Percentiles rank a stretch among this genome's conserved stretches.
These are phyloP conservation scores for Eonycteris spelaea DNA, from an alignment of 2,113 vertebrate species.

Conservation along the genomic window DNA sequence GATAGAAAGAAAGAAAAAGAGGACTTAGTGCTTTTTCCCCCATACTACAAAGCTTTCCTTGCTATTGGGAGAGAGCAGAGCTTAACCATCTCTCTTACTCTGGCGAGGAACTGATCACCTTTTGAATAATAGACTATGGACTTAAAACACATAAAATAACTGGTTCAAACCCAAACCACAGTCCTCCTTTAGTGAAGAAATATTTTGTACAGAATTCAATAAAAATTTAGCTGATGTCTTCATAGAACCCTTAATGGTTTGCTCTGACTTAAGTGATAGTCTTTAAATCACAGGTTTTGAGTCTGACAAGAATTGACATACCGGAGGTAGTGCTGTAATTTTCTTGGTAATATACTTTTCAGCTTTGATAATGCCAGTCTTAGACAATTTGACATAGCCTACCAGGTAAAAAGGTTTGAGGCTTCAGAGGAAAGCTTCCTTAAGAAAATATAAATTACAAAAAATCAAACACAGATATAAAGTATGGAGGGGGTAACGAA, in stretches of 20 bases:
- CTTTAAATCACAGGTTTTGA: slow-evolving; percentile 22
- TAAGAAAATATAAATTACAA: neutral
- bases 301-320: neutral
- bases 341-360: slow-evolving; percentile 11
- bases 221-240: neutral
- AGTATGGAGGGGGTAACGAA: neutral
- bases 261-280: neutral
- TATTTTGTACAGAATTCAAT: neutral
- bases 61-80: neutral
- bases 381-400: neutral
- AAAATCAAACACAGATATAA: neutral
- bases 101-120: neutral
- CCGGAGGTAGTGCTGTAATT: neutral
- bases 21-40: neutral
- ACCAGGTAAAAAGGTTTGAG: neutral
- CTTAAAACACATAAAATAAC: neutral
- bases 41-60: neutral
- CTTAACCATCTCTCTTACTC: neutral
- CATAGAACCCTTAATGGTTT: neutral
- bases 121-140: neutral
- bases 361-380: neutral
- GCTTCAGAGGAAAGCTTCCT: neutral
- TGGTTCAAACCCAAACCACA: neutral
- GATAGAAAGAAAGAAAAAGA: neutral
- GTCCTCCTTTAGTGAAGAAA: neutral